These are phyloP conservation scores for Drosophila kambysellisi DNA, from an alignment of 2,888 invertebrate species.

Conservation along the genomic window DNA sequence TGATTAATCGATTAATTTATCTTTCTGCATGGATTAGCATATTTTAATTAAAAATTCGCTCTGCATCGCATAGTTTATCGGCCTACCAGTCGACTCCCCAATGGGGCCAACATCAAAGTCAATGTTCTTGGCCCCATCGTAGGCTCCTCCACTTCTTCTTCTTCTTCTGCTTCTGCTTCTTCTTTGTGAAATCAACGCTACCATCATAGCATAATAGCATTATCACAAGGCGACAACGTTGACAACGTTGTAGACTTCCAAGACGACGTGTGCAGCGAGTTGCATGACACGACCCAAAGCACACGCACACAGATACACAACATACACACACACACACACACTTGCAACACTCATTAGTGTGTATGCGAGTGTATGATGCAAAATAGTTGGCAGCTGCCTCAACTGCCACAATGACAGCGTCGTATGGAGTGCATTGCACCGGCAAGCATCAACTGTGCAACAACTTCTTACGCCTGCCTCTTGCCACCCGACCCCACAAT, in stretches of 20 bases:
- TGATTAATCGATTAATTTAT: conserved; percentile 54
- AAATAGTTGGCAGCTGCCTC: conserved; percentile 77
- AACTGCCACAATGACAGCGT: conserved; percentile 59
- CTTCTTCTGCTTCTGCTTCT: conserved; percentile 15
- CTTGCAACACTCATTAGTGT: conserved; percentile 52
- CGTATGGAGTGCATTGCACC: conserved; percentile 70
- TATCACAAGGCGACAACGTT: conserved; percentile 67
- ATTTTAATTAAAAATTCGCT: conserved; percentile 56
- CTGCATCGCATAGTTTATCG: conserved; percentile 13
- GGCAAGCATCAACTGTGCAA: conserved; percentile 59
- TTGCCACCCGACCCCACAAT: conserved; percentile 24
- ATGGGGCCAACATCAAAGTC: conserved; percentile 49
- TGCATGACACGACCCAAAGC: conserved; percentile 59
- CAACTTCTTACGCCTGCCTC: conserved; percentile 52
- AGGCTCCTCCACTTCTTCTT: conserved; percentile 3
- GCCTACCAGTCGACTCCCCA: conserved; percentile 14
- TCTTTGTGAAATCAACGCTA: conserved; percentile 63
- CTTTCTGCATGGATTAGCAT: conserved; percentile 54
- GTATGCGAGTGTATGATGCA: conserved; percentile 58
- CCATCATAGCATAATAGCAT: conserved; percentile 73
- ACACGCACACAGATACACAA: conserved; percentile 21
- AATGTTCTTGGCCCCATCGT: conserved; percentile 47
- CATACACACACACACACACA: conserved; percentile 26
- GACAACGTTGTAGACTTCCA: conserved; percentile 30
- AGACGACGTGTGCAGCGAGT: conserved; percentile 47